These are phyloP conservation scores for Pocillopora verrucosa DNA, from an alignment of 64 coral and sea anemone genomes.

Conservation along the genomic window DNA sequence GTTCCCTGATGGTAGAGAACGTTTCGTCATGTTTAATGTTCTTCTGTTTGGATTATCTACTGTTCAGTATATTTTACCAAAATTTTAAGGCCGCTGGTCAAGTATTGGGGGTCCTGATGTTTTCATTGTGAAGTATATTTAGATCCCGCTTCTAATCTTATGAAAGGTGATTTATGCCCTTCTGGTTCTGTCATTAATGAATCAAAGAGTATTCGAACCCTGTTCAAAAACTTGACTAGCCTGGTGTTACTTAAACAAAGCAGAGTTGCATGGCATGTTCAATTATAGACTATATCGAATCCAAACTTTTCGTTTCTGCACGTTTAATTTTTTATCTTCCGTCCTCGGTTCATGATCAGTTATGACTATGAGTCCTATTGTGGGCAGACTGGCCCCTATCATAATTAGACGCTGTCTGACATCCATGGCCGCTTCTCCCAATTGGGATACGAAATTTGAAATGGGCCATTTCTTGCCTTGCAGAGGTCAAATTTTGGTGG, in stretches of 20 bases:
- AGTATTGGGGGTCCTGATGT: conserved; percentile 35
- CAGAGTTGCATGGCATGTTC: not conserved
- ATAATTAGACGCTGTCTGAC: too few species aligned
- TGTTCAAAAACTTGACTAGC: conserved; percentile 34
- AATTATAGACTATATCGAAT: not conserved
- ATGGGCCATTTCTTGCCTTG: too few species aligned
- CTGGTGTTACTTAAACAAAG: conserved; percentile 33
- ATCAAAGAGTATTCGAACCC: conserved; percentile 42
- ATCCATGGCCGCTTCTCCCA: too few species aligned
- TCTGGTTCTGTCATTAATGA: conserved; percentile 37
- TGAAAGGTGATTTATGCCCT: conserved; percentile 23
- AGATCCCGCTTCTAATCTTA: conserved; percentile 24
- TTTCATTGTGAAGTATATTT: conserved; percentile 51
- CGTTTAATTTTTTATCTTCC: too few species aligned
- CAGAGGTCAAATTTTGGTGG: too few species aligned
- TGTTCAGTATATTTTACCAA: conserved; percentile 49
- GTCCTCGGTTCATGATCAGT: too few species aligned
- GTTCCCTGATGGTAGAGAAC: not conserved
- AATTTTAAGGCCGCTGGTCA: conserved; percentile 56
- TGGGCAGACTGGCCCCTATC: too few species aligned
- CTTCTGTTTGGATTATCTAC: not conserved
- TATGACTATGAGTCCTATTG: too few species aligned
- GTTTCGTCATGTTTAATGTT: conserved; percentile 47
- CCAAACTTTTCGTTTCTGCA: too few species aligned
- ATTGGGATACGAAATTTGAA: too few species aligned